These are phyloP conservation scores for Hydraecia micacea DNA, from an alignment of 2,888 invertebrate species.

Conservation along the genomic window DNA sequence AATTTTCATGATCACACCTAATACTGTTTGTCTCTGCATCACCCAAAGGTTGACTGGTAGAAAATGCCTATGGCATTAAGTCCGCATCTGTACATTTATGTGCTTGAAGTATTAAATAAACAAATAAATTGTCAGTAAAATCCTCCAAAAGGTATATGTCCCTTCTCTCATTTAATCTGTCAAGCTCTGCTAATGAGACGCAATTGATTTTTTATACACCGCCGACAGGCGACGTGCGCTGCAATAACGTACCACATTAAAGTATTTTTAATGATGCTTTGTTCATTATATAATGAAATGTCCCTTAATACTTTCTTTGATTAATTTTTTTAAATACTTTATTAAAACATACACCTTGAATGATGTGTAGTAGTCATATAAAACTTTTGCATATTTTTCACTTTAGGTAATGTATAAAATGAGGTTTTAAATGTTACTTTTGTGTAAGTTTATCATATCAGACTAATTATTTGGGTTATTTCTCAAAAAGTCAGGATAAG, in stretches of 20 bases:
- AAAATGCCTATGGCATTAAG: too few species aligned
- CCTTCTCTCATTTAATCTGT: background rate
- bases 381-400: background rate
- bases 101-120: too few species aligned
- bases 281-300: background rate
- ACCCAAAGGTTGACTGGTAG: too few species aligned
- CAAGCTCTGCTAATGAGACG: too few species aligned
- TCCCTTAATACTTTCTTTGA: background rate
- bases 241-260: constrained; percentile 1
- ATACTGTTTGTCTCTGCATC: too few species aligned
- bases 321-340: background rate
- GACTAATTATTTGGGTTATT: background rate
- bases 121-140: too few species aligned
- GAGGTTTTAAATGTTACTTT: background rate
- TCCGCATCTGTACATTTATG: too few species aligned
- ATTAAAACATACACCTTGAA: background rate
- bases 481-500: background rate
- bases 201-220: too few species aligned
- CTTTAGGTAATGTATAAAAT: background rate
- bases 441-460: background rate
- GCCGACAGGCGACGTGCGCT: too few species aligned
- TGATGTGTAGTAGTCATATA: background rate
- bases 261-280: constrained; percentile 10
- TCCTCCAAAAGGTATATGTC: background rate
- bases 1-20: too few species aligned